Base-by-base conservation (phyloP, 1,140 invertebrate genomes). In the Melipona quadrifasciata region DNA sequence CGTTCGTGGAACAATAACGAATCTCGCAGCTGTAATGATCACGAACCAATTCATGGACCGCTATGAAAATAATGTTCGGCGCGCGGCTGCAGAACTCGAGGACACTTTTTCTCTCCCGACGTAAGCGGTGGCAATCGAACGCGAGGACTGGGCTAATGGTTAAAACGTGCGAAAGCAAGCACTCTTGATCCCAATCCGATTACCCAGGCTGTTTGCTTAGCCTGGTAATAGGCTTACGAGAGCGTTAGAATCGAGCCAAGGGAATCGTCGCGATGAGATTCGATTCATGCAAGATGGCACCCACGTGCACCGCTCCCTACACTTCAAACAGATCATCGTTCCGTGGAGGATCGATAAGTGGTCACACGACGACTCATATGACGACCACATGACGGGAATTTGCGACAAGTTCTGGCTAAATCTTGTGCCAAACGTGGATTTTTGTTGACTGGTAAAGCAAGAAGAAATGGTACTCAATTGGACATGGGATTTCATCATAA, bases 161-260 rank as follows among this genome's bases (percentile, higher is more conserved):
- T 88, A 87, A 92, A 91, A 92, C 91, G 91, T 91, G 91, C 91
- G 90, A 90, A 90, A 91, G 84, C 90, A 90, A 91, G 91, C 80
- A 74, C 86, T 80, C 88, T 90, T 64, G n/a, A 88, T n/a, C 65
- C 8, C 85, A 84, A 90, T 90, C 90, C 80, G 89, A 89, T 90
- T 89, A 89, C 16, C 51, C 65, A n/a, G n/a, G 17, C 34, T 90
- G 75, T 91, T 91, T 91, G 84, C 65, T 88, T 88, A 91, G 84
- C 57, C 67, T 24, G 61, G 39, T 91, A 91, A 91, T 88, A 89
- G 82, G 90, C 90, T 90, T 90, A 90, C 65, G 70, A 64, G 67
- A 51, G 67, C 64, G 72, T 58, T 65, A 51, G 75, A 80, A 61
- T 19, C 51, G 80, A 21, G 47, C 47, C 39, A 4, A 21, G 74